Percentiles rank a stretch among this genome's conserved stretches.
These are phyloP conservation scores for Myotis vivesi DNA, from an alignment of 2,797 vertebrate species.

Conservation along the genomic window DNA sequence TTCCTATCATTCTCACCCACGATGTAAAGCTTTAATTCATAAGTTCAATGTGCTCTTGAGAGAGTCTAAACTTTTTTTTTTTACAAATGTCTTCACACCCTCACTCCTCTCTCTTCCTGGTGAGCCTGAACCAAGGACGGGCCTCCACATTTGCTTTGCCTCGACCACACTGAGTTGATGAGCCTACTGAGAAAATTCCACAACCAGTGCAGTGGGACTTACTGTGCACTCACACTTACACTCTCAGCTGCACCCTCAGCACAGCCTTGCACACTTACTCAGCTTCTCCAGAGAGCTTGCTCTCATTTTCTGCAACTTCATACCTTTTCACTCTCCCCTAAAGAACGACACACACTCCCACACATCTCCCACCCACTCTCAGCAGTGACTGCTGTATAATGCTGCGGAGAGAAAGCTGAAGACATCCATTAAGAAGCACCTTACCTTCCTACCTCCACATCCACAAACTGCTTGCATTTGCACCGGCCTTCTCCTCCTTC, in stretches of 20 bases:
- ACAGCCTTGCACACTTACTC: background rate
- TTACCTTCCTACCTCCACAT: background rate
- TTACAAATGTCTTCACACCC: background rate
- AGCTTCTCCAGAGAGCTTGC: background rate
- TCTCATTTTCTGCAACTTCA: background rate
- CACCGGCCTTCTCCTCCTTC: background rate
- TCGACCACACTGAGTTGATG: background rate
- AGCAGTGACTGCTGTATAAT: background rate
- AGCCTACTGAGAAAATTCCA: background rate
- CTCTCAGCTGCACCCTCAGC: background rate
- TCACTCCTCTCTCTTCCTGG: background rate
- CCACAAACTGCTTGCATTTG: background rate
- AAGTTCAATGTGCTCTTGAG: background rate
- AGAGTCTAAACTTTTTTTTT: background rate
- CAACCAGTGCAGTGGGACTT: background rate
- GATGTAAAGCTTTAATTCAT: background rate
- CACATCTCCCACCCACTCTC: background rate
- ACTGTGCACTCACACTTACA: accelerated
- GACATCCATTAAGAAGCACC: background rate
- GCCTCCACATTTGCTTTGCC: background rate
- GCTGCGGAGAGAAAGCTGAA: background rate
- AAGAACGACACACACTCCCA: conserved; percentile 1
- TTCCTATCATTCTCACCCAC: background rate
- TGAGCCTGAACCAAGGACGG: background rate
- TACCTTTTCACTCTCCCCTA: background rate